Base-by-base conservation (phyloP, 1,140 invertebrate genomes). In the Leucophenga varia region DNA sequence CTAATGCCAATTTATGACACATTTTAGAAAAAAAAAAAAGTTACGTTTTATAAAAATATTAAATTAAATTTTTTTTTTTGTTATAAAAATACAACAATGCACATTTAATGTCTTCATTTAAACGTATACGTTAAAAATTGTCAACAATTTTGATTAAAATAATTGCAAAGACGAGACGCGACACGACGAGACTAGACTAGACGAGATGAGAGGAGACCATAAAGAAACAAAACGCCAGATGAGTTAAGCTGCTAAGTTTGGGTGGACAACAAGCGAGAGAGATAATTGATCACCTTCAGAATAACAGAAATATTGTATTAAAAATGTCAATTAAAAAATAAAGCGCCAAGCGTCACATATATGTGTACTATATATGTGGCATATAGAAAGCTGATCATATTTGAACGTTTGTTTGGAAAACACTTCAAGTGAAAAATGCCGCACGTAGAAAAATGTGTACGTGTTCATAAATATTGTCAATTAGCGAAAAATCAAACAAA, bases 391-490 rank as follows among this genome's bases (percentile, higher is more conserved):
- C n/a, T n/a, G n/a, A n/a, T n/a, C n/a, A n/a, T n/a, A n/a, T n/a
- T n/a, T n/a, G n/a, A n/a, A n/a, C n/a, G n/a, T n/a, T n/a, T n/a
- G n/a, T n/a, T n/a, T n/a, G n/a, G n/a, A n/a, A n/a, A n/a, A n/a
- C n/a, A n/a, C n/a, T n/a, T n/a, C n/a, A n/a, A n/a, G n/a, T n/a
- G n/a, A n/a, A n/a, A n/a, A n/a, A n/a, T n/a, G n/a, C n/a, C n/a
- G n/a, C n/a, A n/a, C n/a, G n/a, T n/a, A n/a, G n/a, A n/a, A n/a
- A n/a, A n/a, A n/a, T n/a, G n/a, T n/a, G n/a, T n/a, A n/a, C n/a
- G 65, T 69, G 65, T 70, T 69, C 65, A 69, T 69, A 69, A 69
- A 69, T 69, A 69, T 65, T 69, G 65, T 70, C 65, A 69, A 69
- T 69, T 69, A 69, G 63, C 51, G 57, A 47, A 49, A 38, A 54